These are phyloP conservation scores for Dunckerocampus dactyliophorus DNA, from an alignment of 2,113 vertebrate genomes.

Conservation along the genomic window DNA sequence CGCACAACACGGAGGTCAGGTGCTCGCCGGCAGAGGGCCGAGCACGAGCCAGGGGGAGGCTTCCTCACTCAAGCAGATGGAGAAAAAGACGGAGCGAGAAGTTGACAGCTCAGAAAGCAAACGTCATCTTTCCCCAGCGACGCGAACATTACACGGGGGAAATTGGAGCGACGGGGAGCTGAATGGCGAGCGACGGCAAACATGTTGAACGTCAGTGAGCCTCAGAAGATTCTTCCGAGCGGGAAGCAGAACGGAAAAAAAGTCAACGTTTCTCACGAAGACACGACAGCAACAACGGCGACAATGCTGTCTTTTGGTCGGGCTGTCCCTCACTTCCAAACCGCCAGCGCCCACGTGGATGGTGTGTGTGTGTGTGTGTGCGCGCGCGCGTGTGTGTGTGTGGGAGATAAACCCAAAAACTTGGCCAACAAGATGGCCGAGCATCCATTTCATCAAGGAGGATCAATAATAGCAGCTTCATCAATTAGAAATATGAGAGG, in stretches of 20 bases:
- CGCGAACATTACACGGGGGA: constrained; percentile 10
- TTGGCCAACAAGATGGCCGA: constrained; percentile 38
- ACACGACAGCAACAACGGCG: too few relatives aligned
- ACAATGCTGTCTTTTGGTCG: too few relatives aligned
- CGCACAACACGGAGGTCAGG: background rate
- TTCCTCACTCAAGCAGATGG: constrained; percentile 2
- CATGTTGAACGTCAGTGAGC: background rate
- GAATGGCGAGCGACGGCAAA: constrained; percentile 1
- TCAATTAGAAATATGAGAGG: constrained; percentile 38
- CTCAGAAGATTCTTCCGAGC: too few relatives aligned
- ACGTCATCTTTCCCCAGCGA: constrained; percentile 22
- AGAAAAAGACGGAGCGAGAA: background rate
- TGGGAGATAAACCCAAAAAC: background rate
- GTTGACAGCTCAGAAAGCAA: constrained; percentile 24
- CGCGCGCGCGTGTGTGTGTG: too few relatives aligned
- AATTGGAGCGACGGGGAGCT: constrained; percentile 22
- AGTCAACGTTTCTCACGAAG: too few relatives aligned
- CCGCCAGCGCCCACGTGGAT: constrained; percentile 3
- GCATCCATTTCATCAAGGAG: constrained; percentile 61
- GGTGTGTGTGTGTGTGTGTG: too few relatives aligned
- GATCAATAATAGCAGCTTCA: constrained; percentile 47
- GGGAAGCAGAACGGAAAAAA: too few relatives aligned
- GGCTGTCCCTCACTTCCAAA: background rate
- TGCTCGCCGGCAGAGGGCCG: background rate
- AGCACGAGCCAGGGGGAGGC: background rate